A percentile compares a stretch with the other conserved stretches of the same genome.
phyloP scores from a whole-genome alignment of 2,888 invertebrate species.

The Spisula solida region DNA sequence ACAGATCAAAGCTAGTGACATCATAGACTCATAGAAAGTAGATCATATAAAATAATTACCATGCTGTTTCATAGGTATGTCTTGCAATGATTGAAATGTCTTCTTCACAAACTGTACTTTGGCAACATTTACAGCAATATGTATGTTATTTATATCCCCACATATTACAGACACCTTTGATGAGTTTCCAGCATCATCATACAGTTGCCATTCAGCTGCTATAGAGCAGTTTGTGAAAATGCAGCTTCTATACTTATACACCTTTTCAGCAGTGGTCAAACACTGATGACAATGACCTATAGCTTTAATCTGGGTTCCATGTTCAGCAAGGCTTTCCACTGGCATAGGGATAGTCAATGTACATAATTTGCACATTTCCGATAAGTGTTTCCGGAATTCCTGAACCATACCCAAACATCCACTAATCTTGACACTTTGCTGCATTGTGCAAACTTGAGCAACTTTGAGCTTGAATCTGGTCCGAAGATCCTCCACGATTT shows the following conservation, averaged over 20 bases:
- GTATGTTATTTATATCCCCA: neutral
- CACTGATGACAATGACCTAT: neutral
- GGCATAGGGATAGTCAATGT: neutral
- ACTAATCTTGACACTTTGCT: neutral
- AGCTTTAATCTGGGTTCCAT: neutral
- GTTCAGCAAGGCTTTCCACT: neutral
- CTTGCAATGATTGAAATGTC: neutral
- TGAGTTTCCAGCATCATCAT: neutral
- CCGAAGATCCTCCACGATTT: neutral
- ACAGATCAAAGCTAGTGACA: neutral
- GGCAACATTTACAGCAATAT: neutral
- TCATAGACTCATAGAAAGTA: neutral
- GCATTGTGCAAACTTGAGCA: neutral
- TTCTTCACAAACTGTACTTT: neutral
- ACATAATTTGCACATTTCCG: neutral
- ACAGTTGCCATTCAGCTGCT: neutral
- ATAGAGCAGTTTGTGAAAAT: neutral
- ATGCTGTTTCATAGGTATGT: neutral
- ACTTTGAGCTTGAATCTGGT: neutral
- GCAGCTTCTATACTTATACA: neutral
- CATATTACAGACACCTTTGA: neutral
- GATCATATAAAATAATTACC: neutral
- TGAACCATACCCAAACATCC: neutral
- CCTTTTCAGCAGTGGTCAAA: neutral
- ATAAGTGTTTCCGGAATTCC: neutral